Evolutionary conservation across 2,888 invertebrate species (phyloP).

Genomic region (Tanaodytes sp.): DNA sequence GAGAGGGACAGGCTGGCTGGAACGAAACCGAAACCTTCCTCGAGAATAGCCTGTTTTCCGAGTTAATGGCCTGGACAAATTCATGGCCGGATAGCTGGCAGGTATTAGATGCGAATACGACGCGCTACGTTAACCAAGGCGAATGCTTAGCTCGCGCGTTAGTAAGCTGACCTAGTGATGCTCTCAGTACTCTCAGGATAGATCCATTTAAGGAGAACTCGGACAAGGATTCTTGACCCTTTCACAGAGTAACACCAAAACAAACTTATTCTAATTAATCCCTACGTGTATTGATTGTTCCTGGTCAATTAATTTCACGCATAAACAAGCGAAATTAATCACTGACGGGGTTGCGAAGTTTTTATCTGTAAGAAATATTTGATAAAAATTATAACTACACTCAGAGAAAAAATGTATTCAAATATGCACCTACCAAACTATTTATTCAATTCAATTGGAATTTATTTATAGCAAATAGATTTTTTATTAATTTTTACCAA

Average conservation of each 20-base stretch:
- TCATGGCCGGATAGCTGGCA: slow-evolving; percentile 54
- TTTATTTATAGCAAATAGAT: too few species aligned
- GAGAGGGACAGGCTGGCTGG: slow-evolving; percentile 36
- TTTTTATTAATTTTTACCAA: too few species aligned
- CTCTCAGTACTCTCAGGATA: slow-evolving; percentile 22
- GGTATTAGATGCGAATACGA: slow-evolving; percentile 52
- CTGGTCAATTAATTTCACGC: too few species aligned
- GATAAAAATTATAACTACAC: too few species aligned
- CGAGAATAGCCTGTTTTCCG: slow-evolving; percentile 53
- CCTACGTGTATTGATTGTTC: too few species aligned
- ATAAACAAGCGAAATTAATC: too few species aligned
- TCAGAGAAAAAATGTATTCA: too few species aligned
- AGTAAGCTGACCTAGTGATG: slow-evolving; percentile 53
- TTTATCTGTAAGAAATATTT: too few species aligned
- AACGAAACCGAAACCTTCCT: slow-evolving; percentile 48
- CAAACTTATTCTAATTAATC: neutral
- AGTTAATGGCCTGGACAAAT: slow-evolving; percentile 57
- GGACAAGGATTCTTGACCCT: slow-evolving; percentile 24
- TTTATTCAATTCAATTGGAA: too few species aligned
- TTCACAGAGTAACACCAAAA: neutral
- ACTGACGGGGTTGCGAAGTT: too few species aligned
- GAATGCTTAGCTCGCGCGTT: slow-evolving; percentile 46
- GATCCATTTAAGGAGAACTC: slow-evolving; percentile 32
- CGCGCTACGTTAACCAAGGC: slow-evolving; percentile 54
- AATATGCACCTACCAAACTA: too few species aligned